Conservation (phyloP, 1,140 invertebrate genomes). For the Aphaenogaster ashmeadi region DNA sequence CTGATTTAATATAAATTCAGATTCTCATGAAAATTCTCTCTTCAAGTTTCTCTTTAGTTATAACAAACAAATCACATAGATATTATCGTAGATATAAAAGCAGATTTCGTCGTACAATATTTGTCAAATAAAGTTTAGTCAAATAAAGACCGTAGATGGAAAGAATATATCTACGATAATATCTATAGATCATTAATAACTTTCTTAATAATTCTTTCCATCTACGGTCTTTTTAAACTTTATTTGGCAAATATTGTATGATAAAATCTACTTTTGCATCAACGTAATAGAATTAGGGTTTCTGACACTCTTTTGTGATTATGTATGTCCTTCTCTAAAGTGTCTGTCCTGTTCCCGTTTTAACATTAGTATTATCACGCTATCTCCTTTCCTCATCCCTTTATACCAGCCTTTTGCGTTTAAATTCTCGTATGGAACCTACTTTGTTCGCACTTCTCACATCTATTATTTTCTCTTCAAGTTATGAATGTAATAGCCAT, state of each 20-base stretch:
- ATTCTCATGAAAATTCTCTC: not conserved
- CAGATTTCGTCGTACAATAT: not conserved
- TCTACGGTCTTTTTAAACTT: too few relatives aligned
- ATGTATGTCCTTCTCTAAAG: constrained; percentile 22
- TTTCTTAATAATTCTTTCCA: not conserved
- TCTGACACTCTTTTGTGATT: not conserved
- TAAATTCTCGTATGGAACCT: not conserved
- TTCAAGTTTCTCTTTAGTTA: not conserved
- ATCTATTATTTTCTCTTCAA: constrained; percentile 15
- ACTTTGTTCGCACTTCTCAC: constrained; percentile 10
- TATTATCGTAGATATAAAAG: not conserved
- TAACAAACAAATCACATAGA: not conserved
- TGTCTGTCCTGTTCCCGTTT: constrained; percentile 22
- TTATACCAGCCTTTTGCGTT: not conserved
- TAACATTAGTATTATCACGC: constrained; percentile 20
- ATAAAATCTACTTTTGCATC: not conserved
- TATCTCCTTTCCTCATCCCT: not conserved
- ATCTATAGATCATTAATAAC: constrained; percentile 1
- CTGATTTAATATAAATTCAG: not conserved
- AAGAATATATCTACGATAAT: not conserved
- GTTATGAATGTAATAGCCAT: not conserved
- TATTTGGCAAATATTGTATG: constrained; percentile 7
- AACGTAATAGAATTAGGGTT: not conserved
- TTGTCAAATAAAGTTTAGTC: not conserved
- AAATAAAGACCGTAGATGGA: too few relatives aligned